Conservation (phyloP, 2,888 invertebrate genomes). For the Heliconius ethilla region DNA sequence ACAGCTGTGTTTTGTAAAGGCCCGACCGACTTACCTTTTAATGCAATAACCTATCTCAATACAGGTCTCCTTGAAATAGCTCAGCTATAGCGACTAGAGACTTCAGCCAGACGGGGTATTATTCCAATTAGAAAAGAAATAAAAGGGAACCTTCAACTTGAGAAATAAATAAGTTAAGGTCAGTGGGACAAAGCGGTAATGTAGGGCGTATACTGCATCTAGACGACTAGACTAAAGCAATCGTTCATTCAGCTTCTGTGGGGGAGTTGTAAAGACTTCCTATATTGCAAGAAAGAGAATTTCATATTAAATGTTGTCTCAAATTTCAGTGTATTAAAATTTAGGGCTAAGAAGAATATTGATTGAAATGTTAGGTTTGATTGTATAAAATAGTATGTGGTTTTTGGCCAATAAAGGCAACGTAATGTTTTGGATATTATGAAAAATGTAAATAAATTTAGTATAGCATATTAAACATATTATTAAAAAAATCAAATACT, state of each 20-base stretch:
- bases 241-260: conserved; percentile 52
- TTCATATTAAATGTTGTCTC: conserved; percentile 34
- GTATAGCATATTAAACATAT: neutral
- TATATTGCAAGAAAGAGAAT: conserved; percentile 35
- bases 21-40: conserved; percentile 59
- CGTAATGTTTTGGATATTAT: neutral
- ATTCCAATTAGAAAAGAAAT: conserved; percentile 59
- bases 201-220: conserved; percentile 65
- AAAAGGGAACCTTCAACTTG: conserved; percentile 78
- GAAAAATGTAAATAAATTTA: neutral
- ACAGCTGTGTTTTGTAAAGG: conserved; percentile 74
- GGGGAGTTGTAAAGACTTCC: conserved; percentile 56
- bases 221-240: conserved; percentile 66
- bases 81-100: conserved; percentile 67
- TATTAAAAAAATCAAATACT: neutral
- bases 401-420: no score
- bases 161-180: conserved; percentile 75
- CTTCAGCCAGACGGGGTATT: conserved; percentile 63
- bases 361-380: neutral
- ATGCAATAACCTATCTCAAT: conserved; percentile 78
- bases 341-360: neutral
- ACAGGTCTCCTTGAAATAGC: conserved; percentile 69
- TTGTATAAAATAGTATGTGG: no score
- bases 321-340: conserved; percentile 2
- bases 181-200: conserved; percentile 59